Evolutionary conservation across 2,888 invertebrate genomes (phyloP).

Genomic region (Parapristionchus giblindavisi): DNA sequence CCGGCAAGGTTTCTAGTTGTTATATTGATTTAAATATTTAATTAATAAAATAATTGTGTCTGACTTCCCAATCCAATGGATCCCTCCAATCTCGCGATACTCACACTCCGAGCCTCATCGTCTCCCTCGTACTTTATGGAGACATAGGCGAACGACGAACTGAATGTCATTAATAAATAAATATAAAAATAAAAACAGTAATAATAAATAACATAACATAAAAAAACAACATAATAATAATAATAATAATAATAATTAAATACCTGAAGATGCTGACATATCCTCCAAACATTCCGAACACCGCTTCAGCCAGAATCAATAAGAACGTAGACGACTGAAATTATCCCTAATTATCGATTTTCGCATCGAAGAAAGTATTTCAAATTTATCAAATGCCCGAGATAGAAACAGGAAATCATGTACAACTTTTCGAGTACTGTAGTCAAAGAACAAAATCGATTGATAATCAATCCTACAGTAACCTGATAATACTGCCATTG

Average conservation of each 20-base stretch:
- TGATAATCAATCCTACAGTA: conserved; percentile 1
- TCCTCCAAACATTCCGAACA: conserved; percentile 42
- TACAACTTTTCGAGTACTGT: too few species aligned
- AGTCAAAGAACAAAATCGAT: not conserved
- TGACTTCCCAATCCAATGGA: conserved; percentile 37
- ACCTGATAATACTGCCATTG: conserved; percentile 30
- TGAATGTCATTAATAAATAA: not conserved
- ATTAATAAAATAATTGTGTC: too few species aligned
- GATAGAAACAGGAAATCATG: not conserved
- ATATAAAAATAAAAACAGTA: not conserved
- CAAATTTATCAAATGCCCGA: not conserved
- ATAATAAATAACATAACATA: not conserved
- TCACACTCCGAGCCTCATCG: conserved; percentile 27
- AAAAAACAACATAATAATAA: too few species aligned
- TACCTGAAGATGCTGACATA: conserved; percentile 41
- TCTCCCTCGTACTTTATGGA: conserved; percentile 17
- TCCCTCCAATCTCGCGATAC: conserved; percentile 36
- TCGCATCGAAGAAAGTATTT: conserved; percentile 14
- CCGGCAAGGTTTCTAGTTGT: too few species aligned
- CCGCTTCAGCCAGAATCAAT: conserved; percentile 39
- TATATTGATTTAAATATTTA: not conserved
- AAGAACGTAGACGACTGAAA: conserved; percentile 39
- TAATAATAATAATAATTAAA: not conserved
- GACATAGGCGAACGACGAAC: conserved; percentile 33
- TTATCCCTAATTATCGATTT: not conserved